Evolutionary conservation across 2,888 invertebrate species (phyloP).

Genomic region (Microplitis deprimator): DNA sequence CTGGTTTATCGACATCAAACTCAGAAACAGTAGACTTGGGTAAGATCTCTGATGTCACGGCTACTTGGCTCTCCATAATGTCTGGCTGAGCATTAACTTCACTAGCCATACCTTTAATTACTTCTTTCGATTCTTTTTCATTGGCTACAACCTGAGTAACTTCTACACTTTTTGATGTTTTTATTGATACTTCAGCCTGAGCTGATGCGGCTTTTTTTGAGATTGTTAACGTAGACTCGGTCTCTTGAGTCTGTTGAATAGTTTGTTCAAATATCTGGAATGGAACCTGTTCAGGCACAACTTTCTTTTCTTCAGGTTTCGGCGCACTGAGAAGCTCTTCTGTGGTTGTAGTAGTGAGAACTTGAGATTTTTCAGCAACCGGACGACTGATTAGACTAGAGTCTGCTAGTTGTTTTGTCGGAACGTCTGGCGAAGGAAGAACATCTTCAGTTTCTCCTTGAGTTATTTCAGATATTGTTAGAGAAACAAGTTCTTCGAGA

Average conservation of each 20-base stretch:
- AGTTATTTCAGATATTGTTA: slow-evolving; percentile 62
- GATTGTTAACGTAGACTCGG: slow-evolving; percentile 54
- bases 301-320: slow-evolving; percentile 61
- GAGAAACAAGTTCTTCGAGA: slow-evolving; percentile 52
- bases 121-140: slow-evolving; percentile 67
- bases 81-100: slow-evolving; percentile 71
- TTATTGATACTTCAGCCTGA: slow-evolving; percentile 61
- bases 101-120: slow-evolving; percentile 69
- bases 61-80: slow-evolving; percentile 70
- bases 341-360: slow-evolving; percentile 52
- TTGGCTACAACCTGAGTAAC: slow-evolving; percentile 69
- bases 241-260: slow-evolving; percentile 61
- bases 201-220: slow-evolving; percentile 52
- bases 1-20: slow-evolving; percentile 58
- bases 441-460: slow-evolving; percentile 66
- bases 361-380: slow-evolving; percentile 68
- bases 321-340: slow-evolving; percentile 56
- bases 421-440: slow-evolving; percentile 58
- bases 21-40: slow-evolving; percentile 59
- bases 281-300: slow-evolving; percentile 67
- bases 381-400: slow-evolving; percentile 62
- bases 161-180: slow-evolving; percentile 66
- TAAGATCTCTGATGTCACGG: slow-evolving; percentile 67
- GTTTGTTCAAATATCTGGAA: slow-evolving; percentile 69
- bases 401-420: slow-evolving; percentile 62